Conservation (phyloP, 2,797 vertebrate genomes). For the Cephalopachus bancanus region DNA sequence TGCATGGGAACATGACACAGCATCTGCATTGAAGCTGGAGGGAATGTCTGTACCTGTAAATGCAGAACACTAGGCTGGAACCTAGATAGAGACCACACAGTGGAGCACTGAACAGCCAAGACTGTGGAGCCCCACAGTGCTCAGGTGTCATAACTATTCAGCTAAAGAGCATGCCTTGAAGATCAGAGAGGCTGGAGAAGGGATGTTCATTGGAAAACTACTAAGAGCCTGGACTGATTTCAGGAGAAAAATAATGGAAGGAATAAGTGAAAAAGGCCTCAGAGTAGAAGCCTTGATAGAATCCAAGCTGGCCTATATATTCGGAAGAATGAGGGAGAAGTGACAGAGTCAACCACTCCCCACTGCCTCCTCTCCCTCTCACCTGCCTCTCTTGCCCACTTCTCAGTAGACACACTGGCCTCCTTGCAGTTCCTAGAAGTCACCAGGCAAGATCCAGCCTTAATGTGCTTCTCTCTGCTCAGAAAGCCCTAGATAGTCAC, state of each 20-base stretch:
- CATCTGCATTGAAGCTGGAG: not conserved
- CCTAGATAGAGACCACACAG: rapidly evolving
- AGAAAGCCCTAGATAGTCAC: not conserved
- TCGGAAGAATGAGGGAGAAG: not conserved
- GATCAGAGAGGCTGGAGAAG: not conserved
- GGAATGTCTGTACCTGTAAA: rapidly evolving
- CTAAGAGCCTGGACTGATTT: not conserved
- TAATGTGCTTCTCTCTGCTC: too few species aligned
- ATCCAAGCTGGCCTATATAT: not conserved
- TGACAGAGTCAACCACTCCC: not conserved
- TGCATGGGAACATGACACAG: rapidly evolving
- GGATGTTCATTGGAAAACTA: not conserved
- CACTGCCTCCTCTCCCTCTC: not conserved
- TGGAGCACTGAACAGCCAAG: too few species aligned
- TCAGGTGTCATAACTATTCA: not conserved
- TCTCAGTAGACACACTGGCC: not conserved
- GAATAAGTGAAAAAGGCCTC: not conserved
- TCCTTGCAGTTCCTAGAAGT: not conserved
- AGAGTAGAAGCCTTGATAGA: not conserved
- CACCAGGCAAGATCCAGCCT: not conserved
- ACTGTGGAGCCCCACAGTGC: rapidly evolving
- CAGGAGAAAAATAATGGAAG: not conserved
- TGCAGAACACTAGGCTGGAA: rapidly evolving
- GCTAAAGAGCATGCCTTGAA: not conserved
- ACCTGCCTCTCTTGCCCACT: rapidly evolving